These are phyloP conservation scores for Epinotia nisella DNA, from an alignment of 2,888 invertebrate species.

Conservation along the genomic window DNA sequence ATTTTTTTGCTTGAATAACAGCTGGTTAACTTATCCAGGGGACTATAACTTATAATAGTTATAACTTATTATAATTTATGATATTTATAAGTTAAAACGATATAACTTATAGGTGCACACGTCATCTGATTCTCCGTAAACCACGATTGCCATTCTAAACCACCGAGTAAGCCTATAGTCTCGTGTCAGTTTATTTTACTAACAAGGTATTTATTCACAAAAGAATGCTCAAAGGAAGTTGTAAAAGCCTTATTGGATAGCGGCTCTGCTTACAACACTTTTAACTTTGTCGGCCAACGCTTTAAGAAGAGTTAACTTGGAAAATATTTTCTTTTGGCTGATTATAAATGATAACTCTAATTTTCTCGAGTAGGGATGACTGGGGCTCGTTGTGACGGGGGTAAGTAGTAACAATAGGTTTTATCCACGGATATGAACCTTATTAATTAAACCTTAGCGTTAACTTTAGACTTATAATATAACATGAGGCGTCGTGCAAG, in stretches of 20 bases:
- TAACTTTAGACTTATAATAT: no score
- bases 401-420: no score
- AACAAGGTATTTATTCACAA: constrained; percentile 54
- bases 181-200: constrained; percentile 21
- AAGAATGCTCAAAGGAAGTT: constrained; percentile 65
- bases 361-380: background rate
- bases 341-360: background rate
- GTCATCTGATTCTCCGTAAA: background rate
- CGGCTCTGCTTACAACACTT: constrained; percentile 64
- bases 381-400: no score
- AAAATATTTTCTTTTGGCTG: constrained; percentile 24
- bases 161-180: background rate
- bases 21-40: background rate
- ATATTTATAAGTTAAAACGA: no score
- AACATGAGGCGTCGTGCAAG: no score
- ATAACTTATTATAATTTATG: no score
- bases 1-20: background rate
- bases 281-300: constrained; percentile 55
- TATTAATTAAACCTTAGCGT: no score
- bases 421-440: no score
- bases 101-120: background rate
- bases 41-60: no score
- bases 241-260: constrained; percentile 71
- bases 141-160: background rate
- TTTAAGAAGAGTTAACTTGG: constrained; percentile 51